Evolutionary conservation across 2,888 invertebrate genomes (phyloP).

Genomic region (Acleris literana): DNA sequence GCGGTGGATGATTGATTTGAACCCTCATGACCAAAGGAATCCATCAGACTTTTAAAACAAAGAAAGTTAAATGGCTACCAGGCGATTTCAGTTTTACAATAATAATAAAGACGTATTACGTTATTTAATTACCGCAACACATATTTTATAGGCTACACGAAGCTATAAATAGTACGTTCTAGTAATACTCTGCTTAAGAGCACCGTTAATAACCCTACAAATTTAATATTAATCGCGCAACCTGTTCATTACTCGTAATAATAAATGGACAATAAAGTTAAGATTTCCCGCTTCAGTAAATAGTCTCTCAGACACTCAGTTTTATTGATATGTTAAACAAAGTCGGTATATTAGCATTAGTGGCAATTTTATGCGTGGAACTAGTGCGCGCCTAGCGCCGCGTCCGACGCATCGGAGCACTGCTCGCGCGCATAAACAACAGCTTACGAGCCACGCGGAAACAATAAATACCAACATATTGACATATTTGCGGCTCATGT

Average conservation of each 20-base stretch:
- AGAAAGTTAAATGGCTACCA: no score
- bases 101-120: no score
- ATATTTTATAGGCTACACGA: not conserved
- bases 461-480: slow-evolving; percentile 31
- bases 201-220: not conserved
- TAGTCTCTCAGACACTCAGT: slow-evolving; percentile 1
- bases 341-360: slow-evolving; percentile 9
- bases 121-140: no score
- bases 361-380: slow-evolving; percentile 10
- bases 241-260: slow-evolving; percentile 5
- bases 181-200: not conserved
- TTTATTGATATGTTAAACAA: slow-evolving; percentile 20
- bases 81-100: no score
- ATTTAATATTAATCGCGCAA: not conserved
- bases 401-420: not conserved
- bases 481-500: slow-evolving; percentile 26
- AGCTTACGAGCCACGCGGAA: slow-evolving; percentile 8
- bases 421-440: not conserved
- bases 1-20: no score
- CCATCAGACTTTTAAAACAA: no score
- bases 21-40: no score
- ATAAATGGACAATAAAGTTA: slow-evolving; percentile 8
- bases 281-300: slow-evolving; percentile 7
- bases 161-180: no score
- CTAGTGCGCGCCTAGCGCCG: not conserved